Conservation (phyloP, 2,113 vertebrate genomes). For the Cheilinus undulatus region DNA sequence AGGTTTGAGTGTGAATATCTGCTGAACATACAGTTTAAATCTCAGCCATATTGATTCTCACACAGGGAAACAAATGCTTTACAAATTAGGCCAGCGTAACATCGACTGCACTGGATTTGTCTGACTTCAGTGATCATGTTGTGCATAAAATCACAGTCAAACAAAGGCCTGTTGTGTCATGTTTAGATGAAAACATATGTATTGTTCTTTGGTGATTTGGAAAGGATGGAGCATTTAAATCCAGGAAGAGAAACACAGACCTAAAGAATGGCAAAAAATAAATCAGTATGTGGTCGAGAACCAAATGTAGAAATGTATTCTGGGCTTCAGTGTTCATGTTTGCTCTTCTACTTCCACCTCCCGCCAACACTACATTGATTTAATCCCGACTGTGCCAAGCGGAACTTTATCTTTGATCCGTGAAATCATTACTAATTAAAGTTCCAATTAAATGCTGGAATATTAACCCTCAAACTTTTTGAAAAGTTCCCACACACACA, state of each 20-base stretch:
- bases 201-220: neutral
- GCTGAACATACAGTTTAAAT: constrained; percentile 47
- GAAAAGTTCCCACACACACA: no score
- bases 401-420: constrained; percentile 10
- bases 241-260: neutral
- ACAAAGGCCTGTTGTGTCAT: constrained; percentile 23
- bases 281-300: constrained; percentile 8
- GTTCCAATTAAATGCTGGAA: constrained; percentile 3
- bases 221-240: neutral
- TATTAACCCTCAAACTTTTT: constrained; percentile 5
- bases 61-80: constrained; percentile 36
- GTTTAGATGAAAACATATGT: constrained; percentile 43
- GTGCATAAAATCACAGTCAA: neutral
- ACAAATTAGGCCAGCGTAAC: constrained; percentile 57
- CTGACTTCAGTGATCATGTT: constrained; percentile 31
- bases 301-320: neutral
- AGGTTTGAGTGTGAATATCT: neutral
- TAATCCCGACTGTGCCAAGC: constrained; percentile 8
- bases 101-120: constrained; percentile 30
- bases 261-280: neutral
- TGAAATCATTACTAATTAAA: constrained; percentile 31
- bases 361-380: constrained; percentile 24
- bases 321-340: neutral
- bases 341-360: neutral
- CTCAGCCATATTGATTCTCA: constrained; percentile 54